Evolutionary conservation across 2,888 invertebrate species (phyloP), one percentile per base, ranked within the genome.

Genomic region (Acanthacorydalis orientalis): DNA sequence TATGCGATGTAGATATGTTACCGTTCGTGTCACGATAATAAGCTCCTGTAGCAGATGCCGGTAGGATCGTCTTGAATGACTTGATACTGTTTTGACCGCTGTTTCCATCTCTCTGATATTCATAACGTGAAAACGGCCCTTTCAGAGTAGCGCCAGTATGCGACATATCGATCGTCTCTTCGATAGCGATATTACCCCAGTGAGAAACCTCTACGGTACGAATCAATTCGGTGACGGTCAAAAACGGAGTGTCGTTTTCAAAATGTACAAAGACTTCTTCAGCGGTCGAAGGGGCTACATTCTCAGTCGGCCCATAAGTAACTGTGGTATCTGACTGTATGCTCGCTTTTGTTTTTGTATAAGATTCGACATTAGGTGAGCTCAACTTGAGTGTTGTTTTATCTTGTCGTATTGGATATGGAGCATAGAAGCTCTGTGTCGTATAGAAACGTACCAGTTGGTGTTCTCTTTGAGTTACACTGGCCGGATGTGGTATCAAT

Each of bases 11-110:
- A 1, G 96, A 97, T 59, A 99, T 98, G 64, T 99, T 99, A 37
- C 92, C 98, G 63, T 99, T 99, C 54, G 92, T 93, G 65, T 98
- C 98, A 47, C 87, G 77, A 64, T 99, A 99, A 66, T 98, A 99
- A 10, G 96, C 91, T 65, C 93, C 95, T 38, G 83, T 78, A 0
- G 98, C 96, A 34, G 93, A 80, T 0, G 93, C 88, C 11, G 86
- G 86, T 14, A 87, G 63, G 51, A 82, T 67, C 0, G 86, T 93
- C 67, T 88, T 90, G 64, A 95, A 96, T 1, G 86, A 83, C 60
- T 91, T 87, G 14, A 98, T 81, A 56, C 92, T 90, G 4, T 93
- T 81, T 44, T 87, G 81, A 2, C 85, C 84, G 57, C 85, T 88
- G 56, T 88, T 82, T 7, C 84, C 78, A 60, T 95, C 93, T 56